Evolutionary conservation across 2,113 vertebrate species (phyloP), one percentile per base, ranked within the genome.

Genomic region (Orcinus orca): DNA sequence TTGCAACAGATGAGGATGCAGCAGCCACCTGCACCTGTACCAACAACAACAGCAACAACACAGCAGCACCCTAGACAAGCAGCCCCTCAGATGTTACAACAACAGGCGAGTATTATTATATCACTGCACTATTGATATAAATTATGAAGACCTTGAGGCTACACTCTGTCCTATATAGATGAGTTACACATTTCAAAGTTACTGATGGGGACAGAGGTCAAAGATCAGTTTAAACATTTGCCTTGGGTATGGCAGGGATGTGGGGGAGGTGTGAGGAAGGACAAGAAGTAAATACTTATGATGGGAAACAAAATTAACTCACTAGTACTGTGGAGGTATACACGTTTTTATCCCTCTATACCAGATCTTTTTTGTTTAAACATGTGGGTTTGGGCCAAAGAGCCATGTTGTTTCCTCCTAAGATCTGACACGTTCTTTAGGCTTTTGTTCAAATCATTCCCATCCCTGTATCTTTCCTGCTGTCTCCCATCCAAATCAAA

Each of bases 1-100:
- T 70, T 99, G 96, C 99, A 99, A 63, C 99, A 99, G 98, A 99
- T 99, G 99, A 99, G 99, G 93, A 99, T 99, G 88, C 99, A 98
- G 26, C 99, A 99, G 5, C 99, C 99, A 31, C 97, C 99, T 96
- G 98, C 98, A 29, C 99, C 99, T 31, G 99, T 99, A n/a, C 81
- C 98, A 7, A 97, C 97, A 0, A 96, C 98, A 6, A 89, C 98
- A 0, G 8, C 98, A 1, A 47, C 98, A 20, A 95, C 98, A 18
- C 98, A 97, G n/a, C 97, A 96, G 67, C 97, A 98, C 62, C 97
- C 99, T 87, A 98, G 99, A 95, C 99, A 99, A 96, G 98, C 98
- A 0, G 99, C 98, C 15, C 99, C 99, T 5, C 98, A 99, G 81
- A 98, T 99, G 98, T 97, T 99, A 89, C 99, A 99, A 95, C 99